Evolutionary conservation across 2,113 vertebrate species (phyloP).

Genomic region (Amazona vittata): DNA sequence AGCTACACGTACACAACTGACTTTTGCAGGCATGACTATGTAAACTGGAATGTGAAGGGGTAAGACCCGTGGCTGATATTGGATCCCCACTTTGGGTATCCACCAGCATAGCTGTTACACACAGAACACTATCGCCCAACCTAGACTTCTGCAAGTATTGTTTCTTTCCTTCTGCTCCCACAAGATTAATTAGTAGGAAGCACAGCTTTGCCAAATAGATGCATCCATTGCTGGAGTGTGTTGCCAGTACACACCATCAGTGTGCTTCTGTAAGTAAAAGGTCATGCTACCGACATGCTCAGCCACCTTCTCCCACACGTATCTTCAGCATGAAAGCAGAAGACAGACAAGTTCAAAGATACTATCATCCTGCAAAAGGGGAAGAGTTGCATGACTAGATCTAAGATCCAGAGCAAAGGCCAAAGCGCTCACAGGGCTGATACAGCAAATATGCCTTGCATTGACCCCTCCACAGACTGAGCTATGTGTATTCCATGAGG

Average conservation of each 20-base stretch:
- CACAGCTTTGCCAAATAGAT: not conserved
- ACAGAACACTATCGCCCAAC: not conserved
- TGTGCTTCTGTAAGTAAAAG: not conserved
- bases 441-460: not conserved
- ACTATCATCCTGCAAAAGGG: constrained; percentile 7
- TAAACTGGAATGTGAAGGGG: not conserved
- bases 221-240: not conserved
- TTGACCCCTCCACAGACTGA: not conserved
- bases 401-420: constrained; percentile 22
- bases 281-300: not conserved
- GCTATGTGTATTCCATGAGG: not conserved
- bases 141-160: not conserved
- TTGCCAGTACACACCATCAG: not conserved
- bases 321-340: constrained; percentile 13
- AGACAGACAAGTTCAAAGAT: constrained; percentile 29
- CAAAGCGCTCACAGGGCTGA: not conserved
- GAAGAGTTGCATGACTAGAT: not conserved
- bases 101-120: not conserved
- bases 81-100: not conserved
- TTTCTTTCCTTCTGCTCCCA: not conserved
- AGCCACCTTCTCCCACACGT: constrained; percentile 19
- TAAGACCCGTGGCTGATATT: not conserved
- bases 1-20: not conserved
- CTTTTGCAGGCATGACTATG: not conserved
- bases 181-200: not conserved